phyloP scores from a whole-genome alignment of 2,888 invertebrate species.

The Conus canariensis region DNA sequence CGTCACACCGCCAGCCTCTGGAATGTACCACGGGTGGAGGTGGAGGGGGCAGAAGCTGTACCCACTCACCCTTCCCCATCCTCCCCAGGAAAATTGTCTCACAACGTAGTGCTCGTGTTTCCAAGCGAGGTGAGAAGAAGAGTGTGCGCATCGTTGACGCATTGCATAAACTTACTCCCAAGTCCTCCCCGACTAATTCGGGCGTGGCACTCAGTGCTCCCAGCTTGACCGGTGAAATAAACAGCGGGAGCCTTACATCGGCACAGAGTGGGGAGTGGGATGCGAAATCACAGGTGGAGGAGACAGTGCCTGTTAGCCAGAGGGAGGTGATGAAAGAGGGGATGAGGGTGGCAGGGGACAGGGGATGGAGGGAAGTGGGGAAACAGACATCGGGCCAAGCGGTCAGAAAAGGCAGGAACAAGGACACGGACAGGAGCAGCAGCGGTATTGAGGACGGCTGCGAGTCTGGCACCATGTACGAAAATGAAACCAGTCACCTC shows the following conservation, averaged over 20 bases:
- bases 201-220: background rate
- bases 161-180: constrained; percentile 3
- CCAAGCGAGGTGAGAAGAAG: constrained; percentile 30
- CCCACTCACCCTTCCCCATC: background rate
- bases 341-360: background rate
- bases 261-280: background rate
- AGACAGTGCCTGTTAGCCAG: background rate
- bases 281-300: background rate
- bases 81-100: background rate
- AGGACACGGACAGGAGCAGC: constrained; percentile 25
- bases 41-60: background rate
- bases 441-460: constrained; percentile 25
- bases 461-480: background rate
- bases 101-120: background rate
- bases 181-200: background rate
- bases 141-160: constrained; percentile 14
- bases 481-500: background rate
- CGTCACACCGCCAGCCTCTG: constrained; percentile 33
- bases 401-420: background rate
- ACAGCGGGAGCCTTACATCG: background rate
- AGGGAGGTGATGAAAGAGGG: background rate
- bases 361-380: background rate
- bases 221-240: background rate
- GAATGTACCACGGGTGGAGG: constrained; percentile 28
- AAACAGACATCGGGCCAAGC: background rate